These are phyloP conservation scores for Hestina assimilis DNA, from an alignment of 1,140 invertebrate genomes.

Conservation along the genomic window DNA sequence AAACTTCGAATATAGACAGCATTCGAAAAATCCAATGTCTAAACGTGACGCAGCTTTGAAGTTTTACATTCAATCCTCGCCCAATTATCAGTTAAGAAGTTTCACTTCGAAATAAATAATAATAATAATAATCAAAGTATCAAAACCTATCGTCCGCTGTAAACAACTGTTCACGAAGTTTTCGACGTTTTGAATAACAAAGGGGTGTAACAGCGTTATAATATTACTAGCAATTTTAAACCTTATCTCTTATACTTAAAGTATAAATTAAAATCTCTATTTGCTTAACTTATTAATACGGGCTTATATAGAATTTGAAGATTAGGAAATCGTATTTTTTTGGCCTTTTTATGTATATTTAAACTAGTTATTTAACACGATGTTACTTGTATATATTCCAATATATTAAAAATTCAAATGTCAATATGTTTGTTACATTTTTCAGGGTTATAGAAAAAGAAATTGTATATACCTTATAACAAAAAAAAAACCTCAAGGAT, in stretches of 20 bases:
- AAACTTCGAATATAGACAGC: too few relatives aligned
- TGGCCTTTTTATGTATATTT: slow-evolving; percentile 22
- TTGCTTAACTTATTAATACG: slow-evolving; percentile 57
- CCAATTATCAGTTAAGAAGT: too few relatives aligned
- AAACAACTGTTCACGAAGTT: slow-evolving; percentile 56
- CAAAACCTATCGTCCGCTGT: slow-evolving; percentile 35
- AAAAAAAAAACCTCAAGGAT: too few relatives aligned
- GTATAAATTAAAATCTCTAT: slow-evolving; percentile 19
- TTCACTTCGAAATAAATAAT: not conserved
- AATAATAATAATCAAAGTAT: slow-evolving; percentile 39
- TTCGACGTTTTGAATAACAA: slow-evolving; percentile 33
- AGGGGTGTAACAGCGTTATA: slow-evolving; percentile 34
- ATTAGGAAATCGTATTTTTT: slow-evolving; percentile 62
- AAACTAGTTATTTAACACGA: slow-evolving; percentile 1
- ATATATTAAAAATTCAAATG: not conserved
- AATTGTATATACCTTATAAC: too few relatives aligned
- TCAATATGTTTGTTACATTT: not conserved
- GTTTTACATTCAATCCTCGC: too few relatives aligned
- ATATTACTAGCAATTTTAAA: slow-evolving; percentile 1
- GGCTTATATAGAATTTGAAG: slow-evolving; percentile 56
- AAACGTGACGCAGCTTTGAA: too few relatives aligned
- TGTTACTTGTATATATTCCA: not conserved
- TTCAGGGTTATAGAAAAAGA: not conserved
- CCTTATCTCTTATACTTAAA: not conserved
- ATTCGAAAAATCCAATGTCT: too few relatives aligned